Conservation (phyloP, 1,140 invertebrate genomes). For the Melitaea cinxia region DNA sequence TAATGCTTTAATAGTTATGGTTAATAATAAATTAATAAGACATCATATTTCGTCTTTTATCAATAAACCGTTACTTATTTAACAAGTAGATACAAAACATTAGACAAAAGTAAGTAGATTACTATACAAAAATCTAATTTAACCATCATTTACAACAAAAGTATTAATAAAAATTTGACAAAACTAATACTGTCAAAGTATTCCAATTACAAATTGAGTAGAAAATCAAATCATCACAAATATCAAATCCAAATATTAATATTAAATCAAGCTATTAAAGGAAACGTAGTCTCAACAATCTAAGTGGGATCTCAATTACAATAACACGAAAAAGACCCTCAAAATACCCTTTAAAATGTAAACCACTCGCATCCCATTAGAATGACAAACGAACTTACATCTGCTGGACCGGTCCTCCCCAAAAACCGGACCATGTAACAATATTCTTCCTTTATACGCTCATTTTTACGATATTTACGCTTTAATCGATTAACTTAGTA, state of each 20-base stretch:
- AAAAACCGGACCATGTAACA: conserved; percentile 8
- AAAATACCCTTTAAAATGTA: conserved; percentile 36
- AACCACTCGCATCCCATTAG: conserved; percentile 45
- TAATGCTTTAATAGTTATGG: too few species aligned
- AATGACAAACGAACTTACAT: conserved; percentile 55
- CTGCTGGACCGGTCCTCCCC: conserved; percentile 63
- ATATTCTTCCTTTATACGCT: conserved; percentile 22
- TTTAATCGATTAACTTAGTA: background rate
- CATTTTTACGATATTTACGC: conserved; percentile 6
- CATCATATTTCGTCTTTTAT: too few species aligned
- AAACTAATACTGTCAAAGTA: too few species aligned
- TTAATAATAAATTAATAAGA: too few species aligned
- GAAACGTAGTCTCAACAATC: background rate
- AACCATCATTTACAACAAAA: too few species aligned
- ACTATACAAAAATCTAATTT: too few species aligned
- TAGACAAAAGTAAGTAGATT: too few species aligned
- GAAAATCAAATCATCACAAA: too few species aligned
- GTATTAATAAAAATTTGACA: too few species aligned
- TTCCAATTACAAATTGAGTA: too few species aligned
- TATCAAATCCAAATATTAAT: background rate
- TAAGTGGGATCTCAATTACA: conserved; percentile 6
- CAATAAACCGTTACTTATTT: too few species aligned
- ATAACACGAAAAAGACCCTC: background rate
- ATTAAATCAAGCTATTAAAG: background rate
- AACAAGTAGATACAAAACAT: too few species aligned